Percentiles rank a stretch among this genome's conserved stretches.
These are phyloP conservation scores for Intellagama lesueurii DNA, from an alignment of 2,797 vertebrate genomes.

Conservation along the genomic window DNA sequence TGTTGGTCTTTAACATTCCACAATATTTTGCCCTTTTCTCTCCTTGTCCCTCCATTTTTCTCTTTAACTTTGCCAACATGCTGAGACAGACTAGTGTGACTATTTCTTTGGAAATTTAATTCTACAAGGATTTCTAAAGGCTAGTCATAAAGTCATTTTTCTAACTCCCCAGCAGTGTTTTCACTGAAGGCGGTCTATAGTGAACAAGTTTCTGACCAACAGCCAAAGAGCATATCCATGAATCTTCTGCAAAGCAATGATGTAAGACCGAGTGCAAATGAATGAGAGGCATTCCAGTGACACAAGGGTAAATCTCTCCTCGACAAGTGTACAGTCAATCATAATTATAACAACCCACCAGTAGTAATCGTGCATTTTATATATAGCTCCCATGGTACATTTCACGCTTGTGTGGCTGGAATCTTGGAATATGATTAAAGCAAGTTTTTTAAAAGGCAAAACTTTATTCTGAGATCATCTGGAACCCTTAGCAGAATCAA, in stretches of 20 bases:
- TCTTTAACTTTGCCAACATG: too few species aligned
- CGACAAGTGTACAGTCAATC: conserved; percentile 19
- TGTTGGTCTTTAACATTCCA: too few species aligned
- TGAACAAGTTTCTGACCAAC: neutral
- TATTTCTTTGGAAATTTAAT: neutral
- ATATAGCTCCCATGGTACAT: neutral
- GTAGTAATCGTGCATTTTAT: conserved; percentile 4
- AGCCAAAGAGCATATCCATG: neutral
- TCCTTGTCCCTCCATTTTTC: too few species aligned
- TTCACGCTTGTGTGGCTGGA: neutral
- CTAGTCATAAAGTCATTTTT: neutral
- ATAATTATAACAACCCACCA: conserved; percentile 23
- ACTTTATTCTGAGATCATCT: conserved; percentile 8
- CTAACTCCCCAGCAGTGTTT: neutral
- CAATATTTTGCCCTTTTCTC: too few species aligned
- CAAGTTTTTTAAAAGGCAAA: conserved; percentile 17
- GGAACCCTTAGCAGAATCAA: neutral
- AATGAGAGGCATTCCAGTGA: conserved; percentile 12
- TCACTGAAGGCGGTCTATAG: neutral
- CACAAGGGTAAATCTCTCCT: neutral
- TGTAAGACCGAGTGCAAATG: conserved; percentile 12
- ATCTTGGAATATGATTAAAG: conserved; percentile 2
- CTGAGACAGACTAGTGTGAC: too few species aligned
- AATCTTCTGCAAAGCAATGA: neutral
- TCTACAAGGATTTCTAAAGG: neutral